Evolutionary conservation across 1,140 invertebrate genomes (phyloP).

Genomic region (Drosophila auraria): DNA sequence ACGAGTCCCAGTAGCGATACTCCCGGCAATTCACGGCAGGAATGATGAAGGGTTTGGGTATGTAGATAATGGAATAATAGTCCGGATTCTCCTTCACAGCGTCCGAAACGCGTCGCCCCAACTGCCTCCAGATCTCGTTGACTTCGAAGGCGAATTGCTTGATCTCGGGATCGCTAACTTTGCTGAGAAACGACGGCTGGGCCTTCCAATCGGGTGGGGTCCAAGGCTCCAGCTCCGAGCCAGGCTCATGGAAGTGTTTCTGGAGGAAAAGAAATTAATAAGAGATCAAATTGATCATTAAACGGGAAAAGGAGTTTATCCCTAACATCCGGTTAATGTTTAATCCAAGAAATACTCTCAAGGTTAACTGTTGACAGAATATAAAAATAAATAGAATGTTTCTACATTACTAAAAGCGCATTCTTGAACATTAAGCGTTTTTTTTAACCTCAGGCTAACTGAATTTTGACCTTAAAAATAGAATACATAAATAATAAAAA

Average conservation of each 20-base stretch:
- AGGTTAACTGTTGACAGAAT: too few species aligned
- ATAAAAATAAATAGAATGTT: too few species aligned
- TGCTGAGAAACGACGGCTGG: slow-evolving; percentile 87
- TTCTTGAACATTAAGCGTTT: too few species aligned
- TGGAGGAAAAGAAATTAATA: background rate
- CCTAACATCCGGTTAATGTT: background rate
- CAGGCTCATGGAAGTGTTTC: slow-evolving; percentile 89
- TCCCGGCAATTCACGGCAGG: slow-evolving; percentile 95
- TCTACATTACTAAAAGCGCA: too few species aligned
- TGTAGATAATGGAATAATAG: slow-evolving; percentile 94
- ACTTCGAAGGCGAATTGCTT: slow-evolving; percentile 88
- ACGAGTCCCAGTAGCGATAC: slow-evolving; percentile 98
- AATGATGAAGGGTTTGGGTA: slow-evolving; percentile 95
- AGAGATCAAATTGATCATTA: too few species aligned
- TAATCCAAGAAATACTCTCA: too few species aligned
- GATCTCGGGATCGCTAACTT: slow-evolving; percentile 89
- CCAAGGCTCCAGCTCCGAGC: slow-evolving; percentile 91
- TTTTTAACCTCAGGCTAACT: too few species aligned
- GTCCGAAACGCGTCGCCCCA: slow-evolving; percentile 92
- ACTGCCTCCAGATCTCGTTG: slow-evolving; percentile 92
- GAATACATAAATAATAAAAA: too few species aligned
- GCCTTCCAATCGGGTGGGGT: slow-evolving; percentile 90
- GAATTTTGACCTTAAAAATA: too few species aligned
- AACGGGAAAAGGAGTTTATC: too few species aligned
- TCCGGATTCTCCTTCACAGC: slow-evolving; percentile 90